Evolutionary conservation across 2,888 invertebrate genomes (phyloP), one percentile per base, ranked within the genome.

Genomic region (Cantharis flavilabris): DNA sequence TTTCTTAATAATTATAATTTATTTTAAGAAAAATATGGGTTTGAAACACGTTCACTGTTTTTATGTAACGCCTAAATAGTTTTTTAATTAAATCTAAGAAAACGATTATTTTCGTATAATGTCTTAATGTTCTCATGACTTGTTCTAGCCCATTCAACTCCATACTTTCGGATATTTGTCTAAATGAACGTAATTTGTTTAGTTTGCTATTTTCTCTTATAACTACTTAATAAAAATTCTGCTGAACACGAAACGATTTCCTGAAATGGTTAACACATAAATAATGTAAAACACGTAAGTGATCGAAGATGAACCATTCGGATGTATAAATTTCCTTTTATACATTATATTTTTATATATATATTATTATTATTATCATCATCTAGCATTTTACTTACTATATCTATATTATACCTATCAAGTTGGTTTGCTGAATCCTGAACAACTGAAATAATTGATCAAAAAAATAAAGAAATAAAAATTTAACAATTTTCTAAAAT

Each of bases 11-110:
- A 75, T 75, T 67, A 62, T 75, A 75, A 75, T 75, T 75, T 75
- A 62, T 75, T 71, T 75, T 67, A 70, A 20, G 69, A 16, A 72
- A 72, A 71, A 63, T 70, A 75, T 70, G 67, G 72, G 72, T 18
- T 71, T 71, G 67, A 69, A 71, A 62, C 75, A 71, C 67, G 75
- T 71, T 71, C 75, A 71, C 75, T 63, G 75, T 75, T 75, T 69
- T 67, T 69, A 63, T 67, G 26, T 69, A 63, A 30, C 70, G 30
- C 63, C 74, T 75, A 71, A 75, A 69, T 33, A 71, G 71, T 33
- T 23, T 72, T 72, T 76, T 76, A 76, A 76, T 76, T 76, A 76
- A 76, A 76, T 72, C 72, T 62, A 49, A 69, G 76, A 72, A 69
- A 20, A 30, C 75, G 62, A 71, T 70, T 33, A 14, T 71, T 62